These are phyloP conservation scores for Zosterops borbonicus DNA, from an alignment of 2,113 vertebrate genomes.

Conservation along the genomic window DNA sequence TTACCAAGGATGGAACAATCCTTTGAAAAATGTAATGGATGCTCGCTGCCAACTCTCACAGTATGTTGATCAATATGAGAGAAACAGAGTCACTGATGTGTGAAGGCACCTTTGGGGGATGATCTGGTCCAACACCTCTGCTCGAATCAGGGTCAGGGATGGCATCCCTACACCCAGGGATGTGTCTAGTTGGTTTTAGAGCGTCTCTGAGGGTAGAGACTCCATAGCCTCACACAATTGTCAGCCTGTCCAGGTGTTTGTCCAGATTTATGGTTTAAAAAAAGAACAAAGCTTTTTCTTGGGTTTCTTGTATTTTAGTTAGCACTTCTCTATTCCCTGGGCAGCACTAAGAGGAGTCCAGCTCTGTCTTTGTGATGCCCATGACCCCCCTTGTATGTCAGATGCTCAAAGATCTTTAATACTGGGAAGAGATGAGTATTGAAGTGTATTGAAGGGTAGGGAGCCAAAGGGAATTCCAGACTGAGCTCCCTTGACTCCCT, in stretches of 20 bases:
- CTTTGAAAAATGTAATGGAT: neutral
- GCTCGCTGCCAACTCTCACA: neutral
- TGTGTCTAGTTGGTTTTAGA: neutral
- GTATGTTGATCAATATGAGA: rapidly evolving
- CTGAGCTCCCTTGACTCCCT: neutral
- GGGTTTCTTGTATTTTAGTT: neutral
- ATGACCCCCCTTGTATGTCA: neutral
- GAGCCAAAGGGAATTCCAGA: neutral
- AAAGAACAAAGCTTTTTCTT: neutral
- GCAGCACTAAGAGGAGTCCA: neutral
- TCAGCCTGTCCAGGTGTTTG: neutral
- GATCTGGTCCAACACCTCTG: neutral
- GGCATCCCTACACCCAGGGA: neutral
- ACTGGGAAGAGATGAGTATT: neutral
- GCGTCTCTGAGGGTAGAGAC: neutral
- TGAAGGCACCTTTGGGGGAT: neutral
- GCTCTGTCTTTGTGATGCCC: neutral
- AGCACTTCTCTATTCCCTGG: neutral
- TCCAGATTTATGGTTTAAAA: neutral
- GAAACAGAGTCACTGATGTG: neutral
- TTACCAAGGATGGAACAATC: neutral
- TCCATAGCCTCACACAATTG: neutral
- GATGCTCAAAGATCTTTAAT: neutral
- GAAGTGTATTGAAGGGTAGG: neutral
- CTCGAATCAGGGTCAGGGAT: neutral